These are phyloP conservation scores for Gambusia yucatana DNA, from an alignment of 2,797 vertebrate species.

Conservation along the genomic window DNA sequence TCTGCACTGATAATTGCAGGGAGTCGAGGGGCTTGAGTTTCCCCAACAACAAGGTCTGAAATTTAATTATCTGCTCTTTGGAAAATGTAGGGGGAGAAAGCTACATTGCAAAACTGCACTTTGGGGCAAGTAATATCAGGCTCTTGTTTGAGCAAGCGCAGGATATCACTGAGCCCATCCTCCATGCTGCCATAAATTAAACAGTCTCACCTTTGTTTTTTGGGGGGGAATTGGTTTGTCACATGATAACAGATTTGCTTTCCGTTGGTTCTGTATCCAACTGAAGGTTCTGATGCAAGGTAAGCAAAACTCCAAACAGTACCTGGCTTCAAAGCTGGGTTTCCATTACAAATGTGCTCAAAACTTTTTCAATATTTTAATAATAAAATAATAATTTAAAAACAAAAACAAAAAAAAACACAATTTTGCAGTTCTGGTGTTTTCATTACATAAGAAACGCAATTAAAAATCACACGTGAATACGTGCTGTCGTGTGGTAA, in stretches of 20 bases:
- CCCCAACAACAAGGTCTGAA: slow-evolving; percentile 80
- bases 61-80: slow-evolving; percentile 82
- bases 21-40: slow-evolving; percentile 75
- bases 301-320: neutral
- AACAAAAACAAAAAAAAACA: no score
- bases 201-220: slow-evolving; percentile 50
- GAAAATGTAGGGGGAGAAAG: slow-evolving; percentile 76
- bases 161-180: slow-evolving; percentile 54
- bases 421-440: no score
- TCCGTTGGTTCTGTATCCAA: neutral
- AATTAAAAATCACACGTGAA: no score
- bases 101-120: slow-evolving; percentile 77
- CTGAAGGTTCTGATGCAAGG: neutral
- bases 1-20: slow-evolving; percentile 76
- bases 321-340: neutral
- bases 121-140: slow-evolving; percentile 72
- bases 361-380: no score
- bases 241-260: slow-evolving; percentile 12
- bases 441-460: no score
- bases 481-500: no score
- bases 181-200: slow-evolving; percentile 55
- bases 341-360: no score
- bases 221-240: slow-evolving; percentile 4
- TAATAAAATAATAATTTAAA: no score
- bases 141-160: slow-evolving; percentile 62